phyloP scores from a whole-genome alignment of 1,140 invertebrate species.

The Nymphalis io region DNA sequence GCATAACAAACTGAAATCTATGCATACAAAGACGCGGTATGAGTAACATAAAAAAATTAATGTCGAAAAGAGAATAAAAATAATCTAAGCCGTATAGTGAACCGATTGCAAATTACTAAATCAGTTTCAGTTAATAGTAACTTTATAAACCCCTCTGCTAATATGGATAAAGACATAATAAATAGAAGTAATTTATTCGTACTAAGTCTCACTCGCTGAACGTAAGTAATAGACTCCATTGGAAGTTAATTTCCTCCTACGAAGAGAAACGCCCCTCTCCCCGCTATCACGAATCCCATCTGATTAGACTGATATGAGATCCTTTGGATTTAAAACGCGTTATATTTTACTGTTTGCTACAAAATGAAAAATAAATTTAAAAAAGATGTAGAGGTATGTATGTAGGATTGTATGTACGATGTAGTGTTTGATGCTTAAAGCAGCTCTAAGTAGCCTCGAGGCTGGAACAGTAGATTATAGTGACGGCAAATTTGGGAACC shows the following conservation, averaged over 20 bases:
- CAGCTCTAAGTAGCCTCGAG: too few relatives aligned
- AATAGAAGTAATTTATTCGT: constrained; percentile 29
- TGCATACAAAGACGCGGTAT: too few relatives aligned
- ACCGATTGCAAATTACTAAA: too few relatives aligned
- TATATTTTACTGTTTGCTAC: constrained; percentile 24
- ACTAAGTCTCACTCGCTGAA: constrained; percentile 20
- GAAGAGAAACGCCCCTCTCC: constrained; percentile 21
- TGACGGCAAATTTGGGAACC: too few relatives aligned
- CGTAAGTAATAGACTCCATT: constrained; percentile 34
- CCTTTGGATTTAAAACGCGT: constrained; percentile 20
- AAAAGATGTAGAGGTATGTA: background rate
- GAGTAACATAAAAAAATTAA: too few relatives aligned
- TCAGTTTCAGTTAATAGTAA: background rate
- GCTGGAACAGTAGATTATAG: too few relatives aligned
- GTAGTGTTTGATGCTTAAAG: too few relatives aligned
- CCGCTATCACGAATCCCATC: constrained; percentile 24
- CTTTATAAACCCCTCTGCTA: background rate
- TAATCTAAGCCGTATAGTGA: too few relatives aligned
- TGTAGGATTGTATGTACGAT: too few relatives aligned
- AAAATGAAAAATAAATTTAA: background rate
- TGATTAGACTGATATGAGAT: constrained; percentile 37
- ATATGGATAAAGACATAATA: constrained; percentile 21
- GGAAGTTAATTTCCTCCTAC: constrained; percentile 36
- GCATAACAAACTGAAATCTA: too few relatives aligned
- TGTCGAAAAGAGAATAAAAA: too few relatives aligned